Conservation (phyloP, 1,140 invertebrate species). For the Apocrypta bakeri region DNA sequence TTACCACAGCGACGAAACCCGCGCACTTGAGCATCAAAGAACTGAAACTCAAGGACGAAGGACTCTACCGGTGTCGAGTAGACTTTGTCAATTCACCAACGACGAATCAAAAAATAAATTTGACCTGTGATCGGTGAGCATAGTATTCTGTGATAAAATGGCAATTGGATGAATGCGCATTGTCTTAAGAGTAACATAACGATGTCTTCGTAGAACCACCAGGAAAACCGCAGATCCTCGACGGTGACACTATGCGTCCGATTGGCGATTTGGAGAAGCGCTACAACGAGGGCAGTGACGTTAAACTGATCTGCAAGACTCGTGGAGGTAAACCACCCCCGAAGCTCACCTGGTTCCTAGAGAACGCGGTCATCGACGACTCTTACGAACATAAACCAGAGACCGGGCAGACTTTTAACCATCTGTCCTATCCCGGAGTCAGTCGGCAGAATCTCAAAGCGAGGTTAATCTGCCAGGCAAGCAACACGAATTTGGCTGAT, state of each 20-base stretch:
- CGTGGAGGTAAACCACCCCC: slow-evolving; percentile 83
- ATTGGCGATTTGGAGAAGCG: slow-evolving; percentile 72
- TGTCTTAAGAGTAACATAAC: too few relatives aligned
- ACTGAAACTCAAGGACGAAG: slow-evolving; percentile 73
- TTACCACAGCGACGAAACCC: slow-evolving; percentile 68
- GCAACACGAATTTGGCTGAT: slow-evolving; percentile 87
- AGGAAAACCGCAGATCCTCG: slow-evolving; percentile 76
- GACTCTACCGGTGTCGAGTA: slow-evolving; percentile 77
- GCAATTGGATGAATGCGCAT: too few relatives aligned
- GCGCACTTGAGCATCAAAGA: slow-evolving; percentile 74
- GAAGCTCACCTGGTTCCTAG: slow-evolving; percentile 88
- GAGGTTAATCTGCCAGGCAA: slow-evolving; percentile 87
- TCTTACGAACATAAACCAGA: slow-evolving; percentile 82
- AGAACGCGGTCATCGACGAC: slow-evolving; percentile 88
- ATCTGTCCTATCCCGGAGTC: slow-evolving; percentile 83
- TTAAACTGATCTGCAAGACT: slow-evolving; percentile 77
- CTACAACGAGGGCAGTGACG: slow-evolving; percentile 77
- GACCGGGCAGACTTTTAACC: slow-evolving; percentile 82
- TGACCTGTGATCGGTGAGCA: slow-evolving; percentile 77
- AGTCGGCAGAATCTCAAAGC: slow-evolving; percentile 85
- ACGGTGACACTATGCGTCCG: slow-evolving; percentile 70
- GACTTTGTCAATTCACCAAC: slow-evolving; percentile 78
- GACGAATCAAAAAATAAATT: slow-evolving; percentile 74
- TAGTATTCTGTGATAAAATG: too few relatives aligned
- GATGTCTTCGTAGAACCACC: slow-evolving; percentile 69